Evolutionary conservation across 1,140 invertebrate genomes (phyloP), one percentile per base, ranked within the genome.

Genomic region (Psilanteris sp.): DNA sequence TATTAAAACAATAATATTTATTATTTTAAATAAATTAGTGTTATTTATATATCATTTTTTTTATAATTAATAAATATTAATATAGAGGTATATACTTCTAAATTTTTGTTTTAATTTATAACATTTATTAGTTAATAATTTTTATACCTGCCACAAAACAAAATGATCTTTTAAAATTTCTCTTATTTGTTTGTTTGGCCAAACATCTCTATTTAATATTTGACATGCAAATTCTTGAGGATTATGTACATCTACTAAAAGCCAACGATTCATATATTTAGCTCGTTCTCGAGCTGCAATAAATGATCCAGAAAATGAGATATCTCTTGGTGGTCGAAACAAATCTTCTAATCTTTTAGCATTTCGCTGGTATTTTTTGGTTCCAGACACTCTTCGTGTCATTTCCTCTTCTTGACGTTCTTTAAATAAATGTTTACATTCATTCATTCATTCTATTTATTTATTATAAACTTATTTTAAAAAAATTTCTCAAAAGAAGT

Each of bases 231-330:
- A 95, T 84, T 94, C 94, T 74, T 90, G 87, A 11, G 93, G 90
- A 87, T 95, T 91, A 84, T 96, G 94, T 2, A 96, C 89, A 84
- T 95, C 95, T 0, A 95, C 93, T 71, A 95, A 88, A 7, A 95
- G 75, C 94, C 94, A 95, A 55, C 91, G 91, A 62, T 93, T 92
- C 3, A 89, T 84, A 4, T 81, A 83, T 32, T 90, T 91, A 6
- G 92, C 93, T 22, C 86, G 83, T 44, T 93, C 91, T 29, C 92
- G 84, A 0, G 93, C 94, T 82, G 91, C 85, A 7, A 91, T 87
- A 77, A 94, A 92, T 15, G 91, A 89, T 11, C 94, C 94, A 57
- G 91, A 88, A 80, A 90, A 92, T 14, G 93, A 90, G 15, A 95
- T 89, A 79, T 95, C 93, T 52, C 92, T 90, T 1, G 94, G 94